Evolutionary conservation across 2,888 invertebrate species (phyloP), one percentile per base, ranked within the genome.

Genomic region (Omphaloscelis lunosa): DNA sequence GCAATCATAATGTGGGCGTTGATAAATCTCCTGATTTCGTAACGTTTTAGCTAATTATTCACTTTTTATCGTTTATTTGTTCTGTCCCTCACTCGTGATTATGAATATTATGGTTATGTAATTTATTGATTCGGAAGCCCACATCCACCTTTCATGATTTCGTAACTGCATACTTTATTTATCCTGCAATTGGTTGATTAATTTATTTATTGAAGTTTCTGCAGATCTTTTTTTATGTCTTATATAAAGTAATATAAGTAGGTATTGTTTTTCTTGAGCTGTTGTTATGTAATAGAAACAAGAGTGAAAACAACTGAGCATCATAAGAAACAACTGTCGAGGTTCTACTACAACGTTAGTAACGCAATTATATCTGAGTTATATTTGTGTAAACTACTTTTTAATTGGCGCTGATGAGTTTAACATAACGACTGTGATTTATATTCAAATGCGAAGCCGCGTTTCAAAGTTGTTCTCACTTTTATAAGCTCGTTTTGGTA

Each of bases 1-100:
- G 89, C 68, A 85, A 89, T 84, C 56, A 70, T 65, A 61, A 75
- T 75, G 73, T 79, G 68, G 67, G 79, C 7, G 78, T 75, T 83
- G 70, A 80, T 72, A 77, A 72, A 79, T 73, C 76, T 58, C 56
- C 41, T 51, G 69, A 82, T 88, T 84, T 78, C 87, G 58, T 80
- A 75, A 86, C 69, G 11, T 68, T 80, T 27, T 61, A 75, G 53
- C 53, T 80, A 77, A 63, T 68, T 66, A 59, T 75, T 72, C 23
- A 45, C 53, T 79, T 79, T 82, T 76, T 75, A 72, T 79, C 65
- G 23, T 48, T 48, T 59, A 69, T 56, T 75, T 62, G 20, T 66
- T 74, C 41, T 67, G 53, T 76, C 34, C 69, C 23, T 53, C 23
- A 39, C 34, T 48, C 5, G 39, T 48, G 29, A 65, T 72, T 45